phyloP scores from a whole-genome alignment of 2,888 invertebrate species.

The Prosapia bicincta region DNA sequence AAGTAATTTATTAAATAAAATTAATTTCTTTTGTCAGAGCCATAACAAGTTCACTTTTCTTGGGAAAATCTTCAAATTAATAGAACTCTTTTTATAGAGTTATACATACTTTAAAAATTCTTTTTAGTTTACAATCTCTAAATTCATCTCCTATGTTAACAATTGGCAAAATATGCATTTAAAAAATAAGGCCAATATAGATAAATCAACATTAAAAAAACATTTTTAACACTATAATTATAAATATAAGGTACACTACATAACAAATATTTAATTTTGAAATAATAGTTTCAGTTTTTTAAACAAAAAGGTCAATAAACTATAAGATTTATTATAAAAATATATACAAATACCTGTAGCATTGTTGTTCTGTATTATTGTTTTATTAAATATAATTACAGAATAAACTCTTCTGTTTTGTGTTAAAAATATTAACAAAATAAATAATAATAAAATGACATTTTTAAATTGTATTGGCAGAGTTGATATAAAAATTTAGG shows the following conservation, averaged over 20 bases:
- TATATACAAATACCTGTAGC: conserved; percentile 1
- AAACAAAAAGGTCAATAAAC: not conserved
- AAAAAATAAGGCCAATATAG: not conserved
- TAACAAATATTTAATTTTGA: not conserved
- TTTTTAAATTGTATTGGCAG: too few relatives aligned
- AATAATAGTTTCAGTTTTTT: not conserved
- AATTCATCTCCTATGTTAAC: not conserved
- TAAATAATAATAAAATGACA: too few relatives aligned
- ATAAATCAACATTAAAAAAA: not conserved
- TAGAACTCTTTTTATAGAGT: not conserved
- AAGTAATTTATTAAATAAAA: not conserved
- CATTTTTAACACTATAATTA: not conserved
- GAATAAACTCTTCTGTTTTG: not conserved
- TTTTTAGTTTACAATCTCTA: not conserved
- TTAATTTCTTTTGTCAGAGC: not conserved
- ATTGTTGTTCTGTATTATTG: too few relatives aligned
- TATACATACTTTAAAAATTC: not conserved
- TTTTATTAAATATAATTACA: not conserved
- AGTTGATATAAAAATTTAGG: too few relatives aligned
- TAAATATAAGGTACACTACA: not conserved
- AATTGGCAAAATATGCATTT: too few relatives aligned
- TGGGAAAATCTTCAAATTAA: not conserved
- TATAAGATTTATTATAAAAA: not conserved
- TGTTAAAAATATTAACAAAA: too few relatives aligned
- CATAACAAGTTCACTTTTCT: not conserved